Conservation (phyloP, 2,797 vertebrate genomes). For the Moxostoma hubbsi region DNA sequence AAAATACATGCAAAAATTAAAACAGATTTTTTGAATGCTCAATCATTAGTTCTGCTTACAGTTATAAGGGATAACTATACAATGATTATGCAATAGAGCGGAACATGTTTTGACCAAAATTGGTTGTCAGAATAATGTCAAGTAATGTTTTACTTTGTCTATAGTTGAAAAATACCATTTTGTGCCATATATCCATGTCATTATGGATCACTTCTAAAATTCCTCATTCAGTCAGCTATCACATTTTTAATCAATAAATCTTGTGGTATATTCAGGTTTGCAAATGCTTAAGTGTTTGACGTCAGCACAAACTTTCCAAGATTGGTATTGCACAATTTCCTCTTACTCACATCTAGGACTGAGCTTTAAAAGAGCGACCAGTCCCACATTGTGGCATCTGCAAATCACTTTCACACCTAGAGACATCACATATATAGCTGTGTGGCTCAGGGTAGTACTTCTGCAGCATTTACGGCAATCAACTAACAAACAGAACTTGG, state of each 20-base stretch:
- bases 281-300: neutral
- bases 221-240: neutral
- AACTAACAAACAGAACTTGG: neutral
- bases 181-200: neutral
- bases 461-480: neutral
- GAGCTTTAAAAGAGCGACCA: slow-evolving; percentile 32
- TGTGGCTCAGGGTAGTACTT: neutral
- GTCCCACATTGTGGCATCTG: neutral
- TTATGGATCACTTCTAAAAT: neutral
- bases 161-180: neutral
- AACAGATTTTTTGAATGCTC: neutral
- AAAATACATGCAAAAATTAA: too few species aligned
- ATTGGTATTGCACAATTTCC: neutral
- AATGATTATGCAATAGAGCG: neutral
- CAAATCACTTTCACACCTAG: neutral
- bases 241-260: neutral
- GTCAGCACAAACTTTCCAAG: slow-evolving; percentile 15
- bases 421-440: neutral
- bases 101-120: neutral
- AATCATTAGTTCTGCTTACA: neutral
- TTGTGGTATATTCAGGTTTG: neutral
- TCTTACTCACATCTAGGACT: slow-evolving; percentile 35
- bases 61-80: neutral
- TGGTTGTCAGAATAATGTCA: neutral
- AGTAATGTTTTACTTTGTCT: neutral